Conservation (phyloP, 2,797 vertebrate species). For the Manis pentadactyla region DNA sequence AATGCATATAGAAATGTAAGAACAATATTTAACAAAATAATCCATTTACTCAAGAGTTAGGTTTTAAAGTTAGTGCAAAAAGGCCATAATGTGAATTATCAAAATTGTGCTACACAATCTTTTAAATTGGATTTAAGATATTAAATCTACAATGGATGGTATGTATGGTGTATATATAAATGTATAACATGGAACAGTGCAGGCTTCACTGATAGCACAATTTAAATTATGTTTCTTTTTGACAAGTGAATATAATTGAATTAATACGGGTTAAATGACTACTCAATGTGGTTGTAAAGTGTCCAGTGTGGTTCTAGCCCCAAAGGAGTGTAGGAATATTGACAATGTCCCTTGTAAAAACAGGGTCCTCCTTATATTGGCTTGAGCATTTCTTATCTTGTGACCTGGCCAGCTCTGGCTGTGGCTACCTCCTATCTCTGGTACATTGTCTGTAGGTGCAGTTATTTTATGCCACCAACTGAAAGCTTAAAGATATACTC, state of each 20-base stretch:
- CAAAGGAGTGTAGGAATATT: not conserved
- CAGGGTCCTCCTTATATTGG: not conserved
- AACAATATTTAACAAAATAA: not conserved
- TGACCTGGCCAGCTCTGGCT: not conserved
- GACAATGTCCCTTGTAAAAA: not conserved
- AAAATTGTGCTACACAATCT: not conserved
- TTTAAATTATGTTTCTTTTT: conserved; percentile 13
- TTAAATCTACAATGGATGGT: not conserved
- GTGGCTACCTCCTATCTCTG: not conserved
- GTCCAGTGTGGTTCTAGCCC: not conserved
- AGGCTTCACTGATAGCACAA: not conserved
- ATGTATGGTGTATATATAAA: not conserved
- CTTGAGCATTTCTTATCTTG: not conserved
- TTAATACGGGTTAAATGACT: not conserved
- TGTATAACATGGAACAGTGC: not conserved
- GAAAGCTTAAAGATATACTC: not conserved
- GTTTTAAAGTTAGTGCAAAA: conserved; percentile 10
- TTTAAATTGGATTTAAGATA: conserved; percentile 18
- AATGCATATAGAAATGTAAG: not conserved
- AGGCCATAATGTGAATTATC: not conserved
- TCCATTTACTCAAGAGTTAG: not conserved
- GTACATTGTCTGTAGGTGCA: not conserved
- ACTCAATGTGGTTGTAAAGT: not conserved
- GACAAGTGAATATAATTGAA: not conserved
- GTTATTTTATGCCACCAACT: conserved; percentile 37